A percentile compares a stretch with the other conserved stretches of the same genome.
Conservation (phyloP, 2,888 invertebrate species). For the Protula sp. region DNA sequence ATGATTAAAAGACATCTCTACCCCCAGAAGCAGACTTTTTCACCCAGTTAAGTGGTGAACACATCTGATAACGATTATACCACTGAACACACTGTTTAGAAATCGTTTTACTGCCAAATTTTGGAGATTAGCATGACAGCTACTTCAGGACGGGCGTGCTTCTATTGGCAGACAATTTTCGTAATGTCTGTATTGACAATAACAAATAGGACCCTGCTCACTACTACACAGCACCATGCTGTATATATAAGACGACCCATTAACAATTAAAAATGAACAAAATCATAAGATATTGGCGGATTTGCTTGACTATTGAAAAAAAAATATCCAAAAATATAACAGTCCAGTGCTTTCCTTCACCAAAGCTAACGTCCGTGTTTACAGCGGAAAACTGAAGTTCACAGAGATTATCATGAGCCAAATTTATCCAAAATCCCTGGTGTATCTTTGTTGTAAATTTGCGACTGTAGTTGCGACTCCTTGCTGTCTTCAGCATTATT, state of each 20-base stretch:
- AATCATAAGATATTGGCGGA: slow-evolving; percentile 31
- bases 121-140: slow-evolving; percentile 5
- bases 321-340: no score
- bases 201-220: slow-evolving; percentile 28
- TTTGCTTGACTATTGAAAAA: no score
- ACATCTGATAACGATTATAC: slow-evolving; percentile 3
- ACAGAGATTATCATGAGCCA: no score
- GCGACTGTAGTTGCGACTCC: no score
- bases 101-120: neutral
- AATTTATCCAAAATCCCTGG: no score
- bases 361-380: no score
- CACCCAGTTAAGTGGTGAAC: slow-evolving; percentile 1
- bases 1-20: neutral
- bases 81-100: slow-evolving; percentile 1
- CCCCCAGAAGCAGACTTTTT: slow-evolving; percentile 2
- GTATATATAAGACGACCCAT: slow-evolving; percentile 31
- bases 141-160: slow-evolving; percentile 7
- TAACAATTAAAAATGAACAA: slow-evolving; percentile 27
- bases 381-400: no score
- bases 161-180: slow-evolving; percentile 4
- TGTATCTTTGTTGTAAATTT: no score
- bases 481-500: no score
- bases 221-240: slow-evolving; percentile 33
- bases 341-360: no score
- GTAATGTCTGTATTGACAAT: slow-evolving; percentile 23